Conservation (phyloP, 2,113 vertebrate species). For the Poeciliopsis prolifica region DNA sequence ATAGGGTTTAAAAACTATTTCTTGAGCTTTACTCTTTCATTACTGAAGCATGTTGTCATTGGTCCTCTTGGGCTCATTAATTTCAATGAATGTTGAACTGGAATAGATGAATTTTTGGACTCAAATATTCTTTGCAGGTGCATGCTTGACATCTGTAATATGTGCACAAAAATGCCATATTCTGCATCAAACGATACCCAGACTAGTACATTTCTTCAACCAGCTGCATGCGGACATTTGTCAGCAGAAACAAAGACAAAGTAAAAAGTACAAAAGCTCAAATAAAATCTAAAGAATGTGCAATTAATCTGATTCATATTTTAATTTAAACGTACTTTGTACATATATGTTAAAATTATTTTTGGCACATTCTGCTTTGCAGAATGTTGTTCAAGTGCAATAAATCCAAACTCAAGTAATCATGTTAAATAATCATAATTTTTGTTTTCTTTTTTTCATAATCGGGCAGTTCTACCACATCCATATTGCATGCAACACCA, state of each 20-base stretch:
- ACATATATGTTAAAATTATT: too few relatives aligned
- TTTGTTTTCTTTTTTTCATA: not conserved
- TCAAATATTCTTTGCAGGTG: not conserved
- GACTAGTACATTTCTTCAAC: not conserved
- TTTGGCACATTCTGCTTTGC: too few relatives aligned
- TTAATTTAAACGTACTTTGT: not conserved
- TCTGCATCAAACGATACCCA: not conserved
- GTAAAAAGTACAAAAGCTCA: not conserved
- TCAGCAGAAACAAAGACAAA: not conserved
- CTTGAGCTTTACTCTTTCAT: not conserved
- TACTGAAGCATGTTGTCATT: not conserved
- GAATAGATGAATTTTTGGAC: not conserved
- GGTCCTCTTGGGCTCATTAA: not conserved
- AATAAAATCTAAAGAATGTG: not conserved
- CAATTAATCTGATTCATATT: not conserved
- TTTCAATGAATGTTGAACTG: not conserved
- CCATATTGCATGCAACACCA: not conserved
- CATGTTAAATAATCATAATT: not conserved
- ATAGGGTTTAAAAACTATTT: not conserved
- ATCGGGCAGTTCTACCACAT: not conserved
- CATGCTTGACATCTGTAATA: not conserved
- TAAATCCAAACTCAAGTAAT: not conserved
- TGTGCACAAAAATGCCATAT: not conserved
- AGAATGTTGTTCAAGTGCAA: not conserved
- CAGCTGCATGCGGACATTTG: not conserved